phyloP scores from a whole-genome alignment of 2,797 vertebrate species.

The Microctenopoma steveboyesi region DNA sequence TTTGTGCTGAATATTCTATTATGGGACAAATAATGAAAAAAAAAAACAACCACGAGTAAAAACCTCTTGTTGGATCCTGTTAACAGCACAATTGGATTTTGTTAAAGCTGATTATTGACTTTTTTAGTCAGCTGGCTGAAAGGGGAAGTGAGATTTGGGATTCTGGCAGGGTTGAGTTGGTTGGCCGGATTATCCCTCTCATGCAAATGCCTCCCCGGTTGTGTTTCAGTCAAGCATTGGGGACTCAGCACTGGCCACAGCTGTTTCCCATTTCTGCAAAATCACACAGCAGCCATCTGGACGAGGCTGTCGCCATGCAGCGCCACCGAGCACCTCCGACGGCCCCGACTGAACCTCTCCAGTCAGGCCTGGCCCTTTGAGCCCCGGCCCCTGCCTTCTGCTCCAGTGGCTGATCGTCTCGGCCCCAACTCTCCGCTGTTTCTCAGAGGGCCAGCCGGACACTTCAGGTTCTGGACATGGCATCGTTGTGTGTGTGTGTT shows the following conservation, averaged over 20 bases:
- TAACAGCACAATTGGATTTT: slow-evolving; percentile 28
- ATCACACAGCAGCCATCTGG: slow-evolving; percentile 89
- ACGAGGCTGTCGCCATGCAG: slow-evolving; percentile 74
- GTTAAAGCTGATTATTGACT: slow-evolving; percentile 55
- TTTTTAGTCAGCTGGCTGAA: slow-evolving; percentile 67
- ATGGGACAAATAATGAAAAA: not conserved
- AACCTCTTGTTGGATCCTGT: slow-evolving; percentile 31
- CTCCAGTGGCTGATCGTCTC: slow-evolving; percentile 58
- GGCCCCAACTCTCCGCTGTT: slow-evolving; percentile 45
- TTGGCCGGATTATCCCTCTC: slow-evolving; percentile 93
- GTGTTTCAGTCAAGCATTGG: slow-evolving; percentile 89
- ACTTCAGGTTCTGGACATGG: slow-evolving; percentile 47
- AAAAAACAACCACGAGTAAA: not conserved
- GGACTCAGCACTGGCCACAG: slow-evolving; percentile 86
- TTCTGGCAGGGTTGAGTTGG: slow-evolving; percentile 87
- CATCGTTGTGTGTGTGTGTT: not conserved
- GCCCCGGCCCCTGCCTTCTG: slow-evolving; percentile 62
- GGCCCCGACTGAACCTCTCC: slow-evolving; percentile 53
- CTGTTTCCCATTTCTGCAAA: slow-evolving; percentile 92
- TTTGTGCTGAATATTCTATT: slow-evolving; percentile 3
- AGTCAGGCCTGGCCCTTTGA: slow-evolving; percentile 57
- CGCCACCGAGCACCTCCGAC: slow-evolving; percentile 82
- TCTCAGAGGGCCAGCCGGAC: slow-evolving; percentile 40
- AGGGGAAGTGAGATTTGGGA: slow-evolving; percentile 94
- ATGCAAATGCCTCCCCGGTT: slow-evolving; percentile 93